These are phyloP conservation scores for Pavo muticus DNA, from an alignment of 2,113 vertebrate species.

Conservation along the genomic window DNA sequence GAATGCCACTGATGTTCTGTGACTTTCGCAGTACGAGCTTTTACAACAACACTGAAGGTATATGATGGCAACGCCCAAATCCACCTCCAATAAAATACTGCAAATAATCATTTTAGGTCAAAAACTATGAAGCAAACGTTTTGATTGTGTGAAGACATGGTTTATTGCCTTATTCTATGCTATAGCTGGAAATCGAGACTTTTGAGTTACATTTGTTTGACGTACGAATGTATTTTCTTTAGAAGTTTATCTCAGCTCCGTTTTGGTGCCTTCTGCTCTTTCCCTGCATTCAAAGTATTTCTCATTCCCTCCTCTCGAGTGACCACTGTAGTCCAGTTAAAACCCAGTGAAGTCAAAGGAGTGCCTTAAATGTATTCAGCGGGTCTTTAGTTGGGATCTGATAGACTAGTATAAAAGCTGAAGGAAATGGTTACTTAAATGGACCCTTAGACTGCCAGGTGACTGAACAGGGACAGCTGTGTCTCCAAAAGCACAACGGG, in stretches of 20 bases:
- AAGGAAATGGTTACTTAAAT: conserved; percentile 48
- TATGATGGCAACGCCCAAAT: conserved; percentile 75
- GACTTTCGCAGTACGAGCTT: conserved; percentile 68
- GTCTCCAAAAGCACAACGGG: conserved; percentile 70
- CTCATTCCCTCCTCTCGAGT: conserved; percentile 53
- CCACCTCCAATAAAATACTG: conserved; percentile 65
- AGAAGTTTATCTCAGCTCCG: conserved; percentile 57
- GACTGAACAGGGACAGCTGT: conserved; percentile 65
- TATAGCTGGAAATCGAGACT: conserved; percentile 72
- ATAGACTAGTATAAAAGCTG: conserved; percentile 41
- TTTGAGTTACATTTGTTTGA: conserved; percentile 66
- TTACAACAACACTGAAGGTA: conserved; percentile 77
- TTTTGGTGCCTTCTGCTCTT: conserved; percentile 55
- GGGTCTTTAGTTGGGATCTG: conserved; percentile 30
- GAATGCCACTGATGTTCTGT: conserved; percentile 56
- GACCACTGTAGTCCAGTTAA: conserved; percentile 47
- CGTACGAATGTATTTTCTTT: conserved; percentile 45
- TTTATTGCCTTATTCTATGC: conserved; percentile 78
- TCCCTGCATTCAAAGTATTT: conserved; percentile 51
- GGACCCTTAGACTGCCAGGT: conserved; percentile 56
- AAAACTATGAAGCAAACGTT: conserved; percentile 70
- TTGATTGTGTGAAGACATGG: conserved; percentile 68
- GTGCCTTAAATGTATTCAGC: conserved; percentile 9
- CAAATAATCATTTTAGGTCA: conserved; percentile 54
- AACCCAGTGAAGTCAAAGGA: conserved; percentile 60